Percentiles rank a stretch among this genome's conserved stretches.
These are phyloP conservation scores for Leucoma salicis DNA, from an alignment of 2,888 invertebrate species.

Conservation along the genomic window DNA sequence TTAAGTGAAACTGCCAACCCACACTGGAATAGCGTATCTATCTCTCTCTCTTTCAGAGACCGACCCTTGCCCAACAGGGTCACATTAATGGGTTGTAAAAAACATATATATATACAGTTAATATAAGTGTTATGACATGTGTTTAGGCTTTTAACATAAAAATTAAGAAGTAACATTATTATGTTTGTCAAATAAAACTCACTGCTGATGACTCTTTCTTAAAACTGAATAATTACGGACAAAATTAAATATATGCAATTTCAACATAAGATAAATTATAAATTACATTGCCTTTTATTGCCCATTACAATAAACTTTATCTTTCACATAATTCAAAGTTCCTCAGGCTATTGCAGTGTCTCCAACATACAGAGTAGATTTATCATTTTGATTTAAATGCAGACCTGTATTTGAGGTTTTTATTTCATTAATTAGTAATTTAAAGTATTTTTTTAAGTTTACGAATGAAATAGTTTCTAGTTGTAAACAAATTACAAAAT, in stretches of 20 bases:
- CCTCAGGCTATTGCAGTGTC: conserved; percentile 4
- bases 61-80: no score
- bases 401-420: no score
- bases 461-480: not conserved
- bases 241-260: not conserved
- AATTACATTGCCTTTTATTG: conserved; percentile 7
- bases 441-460: not conserved
- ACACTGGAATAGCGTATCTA: no score
- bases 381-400: conserved; percentile 4
- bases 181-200: no score
- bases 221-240: not conserved
- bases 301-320: conserved; percentile 10
- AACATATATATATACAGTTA: no score
- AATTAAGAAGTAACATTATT: no score
- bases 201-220: no score
- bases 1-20: no score
- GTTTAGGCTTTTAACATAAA: no score
- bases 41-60: no score
- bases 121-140: no score
- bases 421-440: not conserved
- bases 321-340: conserved; percentile 8
- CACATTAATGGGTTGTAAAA: no score
- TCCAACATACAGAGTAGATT: conserved; percentile 8
- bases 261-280: conserved; percentile 5
- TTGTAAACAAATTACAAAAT: not conserved